A percentile compares a stretch with the other conserved stretches of the same genome.
phyloP scores from a whole-genome alignment of 2,797 vertebrate genomes.

The Gallinago nigripennis region DNA sequence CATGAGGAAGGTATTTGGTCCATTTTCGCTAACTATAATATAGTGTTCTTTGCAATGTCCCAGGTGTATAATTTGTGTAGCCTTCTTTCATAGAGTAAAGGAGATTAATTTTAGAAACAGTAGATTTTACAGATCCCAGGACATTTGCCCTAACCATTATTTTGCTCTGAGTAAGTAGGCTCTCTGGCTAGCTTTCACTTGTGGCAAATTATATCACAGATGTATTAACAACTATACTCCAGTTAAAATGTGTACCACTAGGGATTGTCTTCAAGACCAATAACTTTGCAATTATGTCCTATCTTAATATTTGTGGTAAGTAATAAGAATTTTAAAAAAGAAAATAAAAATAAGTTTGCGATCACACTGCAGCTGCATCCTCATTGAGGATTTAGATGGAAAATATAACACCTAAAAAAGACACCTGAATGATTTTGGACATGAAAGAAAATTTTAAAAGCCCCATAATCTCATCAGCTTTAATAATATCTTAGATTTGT shows the following conservation, averaged over 20 bases:
- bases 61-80: not conserved
- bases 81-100: not conserved
- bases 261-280: conserved; percentile 13
- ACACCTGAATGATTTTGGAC: not conserved
- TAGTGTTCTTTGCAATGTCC: not conserved
- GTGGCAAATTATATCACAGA: conserved; percentile 24
- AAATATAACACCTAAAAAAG: conserved; percentile 5
- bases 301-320: not conserved
- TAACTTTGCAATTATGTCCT: conserved; percentile 37
- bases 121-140: conserved; percentile 15
- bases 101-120: conserved; percentile 20
- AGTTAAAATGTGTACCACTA: not conserved
- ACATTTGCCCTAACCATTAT: not conserved
- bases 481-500: not conserved
- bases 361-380: not conserved
- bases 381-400: conserved; percentile 11
- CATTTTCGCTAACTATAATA: not conserved
- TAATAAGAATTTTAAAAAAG: not conserved
- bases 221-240: conserved; percentile 28
- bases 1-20: not conserved
- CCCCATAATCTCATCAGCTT: not conserved
- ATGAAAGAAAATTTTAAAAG: not conserved
- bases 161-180: not conserved
- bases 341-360: not conserved
- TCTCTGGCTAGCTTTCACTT: conserved; percentile 12